Percentiles rank a stretch among this genome's conserved stretches.
These are phyloP conservation scores for Chloropsis cyanopogon DNA, from an alignment of 2,113 vertebrate species.

Conservation along the genomic window DNA sequence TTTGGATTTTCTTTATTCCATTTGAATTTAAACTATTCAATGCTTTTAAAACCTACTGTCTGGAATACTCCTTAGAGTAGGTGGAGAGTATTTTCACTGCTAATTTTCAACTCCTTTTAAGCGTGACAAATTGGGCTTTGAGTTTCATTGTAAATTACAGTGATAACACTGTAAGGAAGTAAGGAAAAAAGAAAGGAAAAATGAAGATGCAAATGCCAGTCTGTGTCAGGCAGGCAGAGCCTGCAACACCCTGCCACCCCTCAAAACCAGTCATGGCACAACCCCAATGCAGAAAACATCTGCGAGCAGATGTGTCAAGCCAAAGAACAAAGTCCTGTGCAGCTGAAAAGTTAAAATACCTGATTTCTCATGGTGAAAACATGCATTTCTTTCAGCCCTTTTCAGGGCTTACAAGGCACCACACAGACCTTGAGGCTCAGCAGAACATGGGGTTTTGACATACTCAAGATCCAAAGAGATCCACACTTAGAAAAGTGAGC, in stretches of 20 bases:
- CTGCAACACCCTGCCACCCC: not conserved
- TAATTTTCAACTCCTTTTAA: not conserved
- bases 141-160: not conserved
- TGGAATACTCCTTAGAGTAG: not conserved
- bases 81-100: not conserved
- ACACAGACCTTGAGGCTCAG: not conserved
- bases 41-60: not conserved
- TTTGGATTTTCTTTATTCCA: not conserved
- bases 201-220: not conserved
- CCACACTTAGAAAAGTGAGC: not conserved
- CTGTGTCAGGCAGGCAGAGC: not conserved
- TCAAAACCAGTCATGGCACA: not conserved
- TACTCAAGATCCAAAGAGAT: not conserved
- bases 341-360: not conserved
- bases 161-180: not conserved
- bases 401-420: not conserved
- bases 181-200: not conserved
- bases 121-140: not conserved
- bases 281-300: not conserved
- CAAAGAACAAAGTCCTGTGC: not conserved
- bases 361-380: not conserved
- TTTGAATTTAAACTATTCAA: not conserved
- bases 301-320: not conserved
- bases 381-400: not conserved
- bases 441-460: not conserved